These are phyloP conservation scores for Pocillopora grandis DNA, from an alignment of 92 coral and sea anemone species.

Conservation along the genomic window DNA sequence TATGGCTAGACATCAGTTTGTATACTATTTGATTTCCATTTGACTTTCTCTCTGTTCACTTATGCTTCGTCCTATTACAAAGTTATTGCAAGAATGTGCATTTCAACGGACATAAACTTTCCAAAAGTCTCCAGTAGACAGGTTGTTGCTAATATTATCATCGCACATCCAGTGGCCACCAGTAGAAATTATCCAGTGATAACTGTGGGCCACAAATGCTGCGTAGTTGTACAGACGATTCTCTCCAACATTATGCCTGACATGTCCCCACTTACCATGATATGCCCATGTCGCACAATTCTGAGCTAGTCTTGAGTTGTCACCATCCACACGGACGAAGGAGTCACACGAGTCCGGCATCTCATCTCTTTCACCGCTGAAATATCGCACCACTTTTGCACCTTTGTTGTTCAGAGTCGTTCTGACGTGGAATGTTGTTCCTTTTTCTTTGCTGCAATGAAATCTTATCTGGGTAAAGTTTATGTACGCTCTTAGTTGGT, in stretches of 20 bases:
- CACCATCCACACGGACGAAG: constrained; percentile 1
- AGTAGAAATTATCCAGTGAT: constrained; percentile 13
- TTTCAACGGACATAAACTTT: no score
- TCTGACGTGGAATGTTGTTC: constrained; percentile 31
- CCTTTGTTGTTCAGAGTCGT: constrained; percentile 26
- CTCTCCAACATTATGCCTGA: no score
- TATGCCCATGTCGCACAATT: constrained; percentile 32
- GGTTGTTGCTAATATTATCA: background rate
- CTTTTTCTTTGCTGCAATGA: constrained; percentile 37
- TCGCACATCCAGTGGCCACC: constrained; percentile 40
- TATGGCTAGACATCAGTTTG: no score
- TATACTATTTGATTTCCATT: no score
- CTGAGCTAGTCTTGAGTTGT: constrained; percentile 24
- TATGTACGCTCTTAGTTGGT: constrained; percentile 6
- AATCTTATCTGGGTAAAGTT: constrained; percentile 39
- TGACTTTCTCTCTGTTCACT: no score
- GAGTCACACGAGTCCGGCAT: no score
- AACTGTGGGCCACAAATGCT: no score
- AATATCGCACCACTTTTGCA: background rate
- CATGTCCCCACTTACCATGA: constrained; percentile 15
- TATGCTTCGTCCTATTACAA: no score
- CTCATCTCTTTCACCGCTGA: no score
- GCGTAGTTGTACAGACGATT: no score
- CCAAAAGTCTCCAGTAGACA: no score
- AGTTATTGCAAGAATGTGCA: no score